These are phyloP conservation scores for Pelmatolapia mariae DNA, from an alignment of 2,113 vertebrate species.

Conservation along the genomic window DNA sequence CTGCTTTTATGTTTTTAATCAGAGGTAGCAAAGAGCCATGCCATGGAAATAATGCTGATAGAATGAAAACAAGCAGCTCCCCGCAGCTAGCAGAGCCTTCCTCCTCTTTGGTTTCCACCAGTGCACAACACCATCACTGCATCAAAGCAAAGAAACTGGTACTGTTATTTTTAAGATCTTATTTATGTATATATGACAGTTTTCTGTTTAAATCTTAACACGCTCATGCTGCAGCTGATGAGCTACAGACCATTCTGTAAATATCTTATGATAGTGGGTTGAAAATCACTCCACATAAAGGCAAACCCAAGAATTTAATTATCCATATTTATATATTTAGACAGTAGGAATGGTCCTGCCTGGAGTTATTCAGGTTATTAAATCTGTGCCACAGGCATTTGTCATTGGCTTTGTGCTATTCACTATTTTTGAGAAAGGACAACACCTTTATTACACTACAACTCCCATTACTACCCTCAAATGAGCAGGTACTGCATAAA, in stretches of 20 bases:
- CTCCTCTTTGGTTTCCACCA: constrained; percentile 1
- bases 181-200: not conserved
- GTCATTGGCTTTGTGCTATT: not conserved
- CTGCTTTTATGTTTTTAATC: not conserved
- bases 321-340: not conserved
- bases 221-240: not conserved
- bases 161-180: not conserved
- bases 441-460: not conserved
- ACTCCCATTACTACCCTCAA: not conserved
- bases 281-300: not conserved
- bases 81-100: not conserved
- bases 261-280: not conserved
- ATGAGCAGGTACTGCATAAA: not conserved
- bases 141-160: constrained; percentile 48
- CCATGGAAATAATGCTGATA: not conserved
- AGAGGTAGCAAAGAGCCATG: constrained; percentile 17
- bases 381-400: not conserved
- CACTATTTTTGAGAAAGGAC: not conserved
- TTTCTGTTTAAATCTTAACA: not conserved
- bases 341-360: not conserved
- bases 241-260: not conserved
- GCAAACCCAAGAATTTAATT: not conserved
- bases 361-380: not conserved
- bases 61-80: constrained; percentile 24
- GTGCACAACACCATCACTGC: not conserved